Evolutionary conservation across 2,797 vertebrate genomes (phyloP).

Genomic region (Pterois miles): DNA sequence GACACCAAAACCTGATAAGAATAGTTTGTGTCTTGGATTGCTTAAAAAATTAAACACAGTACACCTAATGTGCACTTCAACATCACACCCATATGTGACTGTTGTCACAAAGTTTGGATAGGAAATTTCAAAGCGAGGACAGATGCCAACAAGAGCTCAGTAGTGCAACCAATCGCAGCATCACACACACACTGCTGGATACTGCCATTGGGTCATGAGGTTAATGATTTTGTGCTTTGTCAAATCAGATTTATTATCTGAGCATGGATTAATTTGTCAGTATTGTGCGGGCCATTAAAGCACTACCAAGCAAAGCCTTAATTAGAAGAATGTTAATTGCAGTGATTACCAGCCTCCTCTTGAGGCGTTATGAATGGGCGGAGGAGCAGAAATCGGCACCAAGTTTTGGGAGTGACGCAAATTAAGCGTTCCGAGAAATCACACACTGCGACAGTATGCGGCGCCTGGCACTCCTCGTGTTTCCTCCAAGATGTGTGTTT

Average conservation of each 20-base stretch:
- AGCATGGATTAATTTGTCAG: constrained; percentile 78
- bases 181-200: constrained; percentile 46
- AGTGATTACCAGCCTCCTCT: constrained; percentile 78
- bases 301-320: constrained; percentile 72
- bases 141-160: not conserved
- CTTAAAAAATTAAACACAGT: not conserved
- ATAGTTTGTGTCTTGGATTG: not conserved
- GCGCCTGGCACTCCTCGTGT: constrained; percentile 9
- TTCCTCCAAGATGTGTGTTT: constrained; percentile 47
- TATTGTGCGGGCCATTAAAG: constrained; percentile 71
- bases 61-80: not conserved
- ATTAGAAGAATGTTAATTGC: constrained; percentile 79
- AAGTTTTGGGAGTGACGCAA: constrained; percentile 60
- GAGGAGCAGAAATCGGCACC: constrained; percentile 60
- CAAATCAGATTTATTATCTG: constrained; percentile 81
- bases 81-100: not conserved
- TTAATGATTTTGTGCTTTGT: constrained; percentile 79
- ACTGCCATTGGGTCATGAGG: constrained; percentile 56
- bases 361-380: constrained; percentile 62
- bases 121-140: constrained; percentile 9
- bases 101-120: not conserved
- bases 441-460: not conserved
- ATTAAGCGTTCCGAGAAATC: constrained; percentile 43
- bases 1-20: constrained; percentile 8
- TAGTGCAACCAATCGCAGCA: constrained; percentile 53